Evolutionary conservation across 92 coral and sea anemone species (phyloP), one percentile per base, ranked within the genome.

Genomic region (Actinostola sp.): DNA sequence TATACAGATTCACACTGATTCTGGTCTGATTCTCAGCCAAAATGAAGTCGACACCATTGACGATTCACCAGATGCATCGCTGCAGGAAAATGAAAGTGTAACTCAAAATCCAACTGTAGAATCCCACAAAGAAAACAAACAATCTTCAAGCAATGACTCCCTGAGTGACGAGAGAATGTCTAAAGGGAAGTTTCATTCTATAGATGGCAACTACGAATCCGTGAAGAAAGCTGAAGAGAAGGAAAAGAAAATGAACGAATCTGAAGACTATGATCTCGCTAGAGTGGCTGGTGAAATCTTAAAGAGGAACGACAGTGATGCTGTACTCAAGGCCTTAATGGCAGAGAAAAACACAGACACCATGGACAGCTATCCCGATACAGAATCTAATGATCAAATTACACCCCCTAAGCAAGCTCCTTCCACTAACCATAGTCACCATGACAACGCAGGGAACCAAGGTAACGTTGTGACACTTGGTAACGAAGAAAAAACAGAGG

Each of bases 21-120:
- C 77, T 26, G 77, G 77, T 19, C 33, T 71, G 14, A 38, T 71
- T 71, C 27, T 60, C 10, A 68, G 74, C 51, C 61, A 68, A 32
- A 68, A 68, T 50, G 74, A 68, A 32, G 28, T 68, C 5, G 74
- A 68, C 33, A 68, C 74, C 11, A 68, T 68, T 23, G 74, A 68
- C 45, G 74, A 68, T 51, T 61, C 74, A 17, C 74, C 74, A 33
- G 74, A 51, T 11, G 16, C 62, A 19, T 50, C 74, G 0, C 60
- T 50, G 11, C 27, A n/a, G 24, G 67, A 62, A 1, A 62, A 62
- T 36, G 49, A 32, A 6, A 57, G 15, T 26, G 13, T 38, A 2
- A 27, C 11, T 57, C 8, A 57, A 7, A 26, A 19, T n/a, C 63
- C 11, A 26, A 19, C 63, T 9, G 28, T 27, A 3, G n/a, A 27